Conservation (phyloP, 2,113 vertebrate genomes). For the Climacteris rufus region DNA sequence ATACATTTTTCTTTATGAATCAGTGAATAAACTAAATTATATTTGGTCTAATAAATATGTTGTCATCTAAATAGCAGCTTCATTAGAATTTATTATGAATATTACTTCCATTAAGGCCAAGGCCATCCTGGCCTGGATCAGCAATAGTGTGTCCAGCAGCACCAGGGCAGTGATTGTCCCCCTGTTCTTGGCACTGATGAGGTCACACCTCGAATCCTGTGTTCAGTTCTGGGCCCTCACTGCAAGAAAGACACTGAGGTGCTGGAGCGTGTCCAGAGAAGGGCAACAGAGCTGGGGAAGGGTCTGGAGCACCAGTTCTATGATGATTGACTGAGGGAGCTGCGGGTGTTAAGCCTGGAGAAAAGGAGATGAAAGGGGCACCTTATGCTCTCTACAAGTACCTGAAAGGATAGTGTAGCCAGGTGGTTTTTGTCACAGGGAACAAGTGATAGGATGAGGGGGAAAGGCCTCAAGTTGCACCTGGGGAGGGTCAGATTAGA, state of each 20-base stretch:
- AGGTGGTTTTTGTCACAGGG: not conserved
- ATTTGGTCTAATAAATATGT: not conserved
- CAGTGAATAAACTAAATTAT: constrained; percentile 2
- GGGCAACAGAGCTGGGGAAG: not conserved
- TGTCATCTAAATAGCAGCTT: not conserved
- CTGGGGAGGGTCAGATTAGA: not conserved
- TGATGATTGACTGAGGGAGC: not conserved
- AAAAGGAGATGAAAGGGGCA: accelerated
- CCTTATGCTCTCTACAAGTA: not conserved
- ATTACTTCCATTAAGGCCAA: not conserved
- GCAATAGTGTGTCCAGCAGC: not conserved
- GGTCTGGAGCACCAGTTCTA: not conserved
- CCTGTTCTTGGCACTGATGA: not conserved
- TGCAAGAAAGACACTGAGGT: not conserved
- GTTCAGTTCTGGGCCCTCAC: not conserved
- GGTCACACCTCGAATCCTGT: not conserved
- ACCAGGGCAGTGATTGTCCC: not conserved
- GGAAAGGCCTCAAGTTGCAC: not conserved
- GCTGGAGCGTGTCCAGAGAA: not conserved
- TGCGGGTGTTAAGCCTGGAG: not conserved
- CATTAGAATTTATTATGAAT: not conserved
- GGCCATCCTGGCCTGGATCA: not conserved
- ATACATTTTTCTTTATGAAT: not conserved
- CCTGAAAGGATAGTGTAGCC: not conserved
- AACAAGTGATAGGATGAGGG: not conserved